These are phyloP conservation scores for Acropternis orthonyx DNA, from an alignment of 2,797 vertebrate genomes.

Conservation along the genomic window DNA sequence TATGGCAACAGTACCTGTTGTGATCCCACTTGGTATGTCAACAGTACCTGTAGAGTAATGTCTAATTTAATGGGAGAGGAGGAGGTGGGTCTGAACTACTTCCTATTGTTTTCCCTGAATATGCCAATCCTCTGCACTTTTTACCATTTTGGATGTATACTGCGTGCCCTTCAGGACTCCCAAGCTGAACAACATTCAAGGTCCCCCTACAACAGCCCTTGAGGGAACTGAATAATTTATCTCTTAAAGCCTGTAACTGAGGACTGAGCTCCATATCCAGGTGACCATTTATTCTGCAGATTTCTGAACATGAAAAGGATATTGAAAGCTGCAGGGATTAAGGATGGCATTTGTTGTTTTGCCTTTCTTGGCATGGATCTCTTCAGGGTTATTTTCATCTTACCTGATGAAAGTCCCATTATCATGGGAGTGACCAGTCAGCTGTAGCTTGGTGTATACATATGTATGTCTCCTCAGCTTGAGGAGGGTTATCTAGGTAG, in stretches of 20 bases:
- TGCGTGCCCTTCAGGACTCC: neutral
- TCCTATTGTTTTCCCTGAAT: neutral
- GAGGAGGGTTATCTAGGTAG: neutral
- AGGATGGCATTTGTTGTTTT: neutral
- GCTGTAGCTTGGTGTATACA: neutral
- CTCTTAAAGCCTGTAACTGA: neutral
- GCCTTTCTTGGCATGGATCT: neutral
- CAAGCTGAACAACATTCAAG: rapidly evolving
- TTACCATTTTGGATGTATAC: neutral
- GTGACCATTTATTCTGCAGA: neutral
- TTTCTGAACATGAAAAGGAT: neutral
- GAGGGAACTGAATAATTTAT: neutral
- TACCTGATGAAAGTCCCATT: neutral
- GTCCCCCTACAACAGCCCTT: neutral
- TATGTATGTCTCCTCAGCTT: neutral
- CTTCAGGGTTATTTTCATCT: neutral
- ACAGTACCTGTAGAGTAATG: neutral
- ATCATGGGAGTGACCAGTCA: neutral
- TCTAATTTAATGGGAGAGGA: neutral
- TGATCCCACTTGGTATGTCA: neutral
- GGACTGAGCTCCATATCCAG: neutral
- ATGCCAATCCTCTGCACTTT: neutral
- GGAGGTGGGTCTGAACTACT: neutral
- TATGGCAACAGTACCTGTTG: no score
- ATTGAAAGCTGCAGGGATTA: neutral